Evolutionary conservation across 2,113 vertebrate species (phyloP).

Genomic region (Chionomys nivalis): DNA sequence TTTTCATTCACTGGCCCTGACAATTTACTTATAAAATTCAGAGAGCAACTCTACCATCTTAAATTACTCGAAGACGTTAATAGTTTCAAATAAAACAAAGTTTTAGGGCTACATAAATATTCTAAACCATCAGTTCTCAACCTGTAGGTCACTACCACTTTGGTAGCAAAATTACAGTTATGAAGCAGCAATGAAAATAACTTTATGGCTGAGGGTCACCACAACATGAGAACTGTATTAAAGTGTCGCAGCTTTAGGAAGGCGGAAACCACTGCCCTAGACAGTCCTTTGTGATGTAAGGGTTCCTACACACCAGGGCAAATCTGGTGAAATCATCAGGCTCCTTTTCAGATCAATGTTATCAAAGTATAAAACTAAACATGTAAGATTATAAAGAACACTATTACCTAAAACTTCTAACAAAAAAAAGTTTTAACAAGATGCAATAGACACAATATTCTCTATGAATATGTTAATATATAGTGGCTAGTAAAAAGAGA

Average conservation of each 20-base stretch:
- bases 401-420: background rate
- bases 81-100: conserved; percentile 33
- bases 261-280: too few relatives aligned
- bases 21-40: conserved; percentile 21
- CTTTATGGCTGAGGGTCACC: background rate
- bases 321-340: background rate
- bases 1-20: background rate
- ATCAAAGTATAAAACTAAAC: background rate
- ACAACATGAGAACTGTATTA: background rate
- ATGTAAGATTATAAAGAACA: background rate
- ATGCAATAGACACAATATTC: background rate
- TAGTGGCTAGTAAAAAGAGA: background rate
- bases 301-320: background rate
- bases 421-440: background rate
- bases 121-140: background rate
- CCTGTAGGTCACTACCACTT: background rate
- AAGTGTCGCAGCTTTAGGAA: background rate
- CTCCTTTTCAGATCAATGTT: background rate
- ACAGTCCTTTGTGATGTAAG: background rate
- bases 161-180: background rate
- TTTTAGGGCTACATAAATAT: conserved; percentile 3
- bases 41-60: background rate
- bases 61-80: conserved; percentile 22
- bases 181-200: background rate
- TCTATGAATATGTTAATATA: background rate